Conservation (phyloP, 1,140 invertebrate species). For the Eulimnadia texana region DNA sequence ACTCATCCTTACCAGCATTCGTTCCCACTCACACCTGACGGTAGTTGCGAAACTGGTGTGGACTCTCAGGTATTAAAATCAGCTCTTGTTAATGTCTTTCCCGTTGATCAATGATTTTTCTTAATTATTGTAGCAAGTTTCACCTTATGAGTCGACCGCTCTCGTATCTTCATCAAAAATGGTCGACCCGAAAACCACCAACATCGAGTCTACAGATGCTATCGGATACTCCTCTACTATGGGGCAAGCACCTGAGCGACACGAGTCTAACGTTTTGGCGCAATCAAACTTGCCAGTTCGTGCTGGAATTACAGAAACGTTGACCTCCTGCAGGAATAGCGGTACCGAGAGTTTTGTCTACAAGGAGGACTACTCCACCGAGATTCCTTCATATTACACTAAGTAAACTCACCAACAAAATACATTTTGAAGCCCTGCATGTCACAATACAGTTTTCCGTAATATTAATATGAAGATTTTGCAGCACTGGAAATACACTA, state of each 20-base stretch:
- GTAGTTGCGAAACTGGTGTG: constrained; percentile 1
- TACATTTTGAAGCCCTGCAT: too few relatives aligned
- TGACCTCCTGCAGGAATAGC: background rate
- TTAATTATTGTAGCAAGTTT: too few relatives aligned
- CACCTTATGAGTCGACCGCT: background rate
- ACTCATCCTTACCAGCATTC: background rate
- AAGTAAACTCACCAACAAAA: too few relatives aligned
- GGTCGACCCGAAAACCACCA: background rate
- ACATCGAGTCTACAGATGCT: background rate
- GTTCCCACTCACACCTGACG: constrained; percentile 6
- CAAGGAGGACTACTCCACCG: background rate
- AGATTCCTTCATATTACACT: background rate
- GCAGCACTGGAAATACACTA: constrained; percentile 1
- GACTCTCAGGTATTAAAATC: background rate
- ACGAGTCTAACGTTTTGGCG: background rate
- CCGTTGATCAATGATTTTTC: background rate
- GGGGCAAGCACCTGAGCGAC: background rate
- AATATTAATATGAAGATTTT: background rate
- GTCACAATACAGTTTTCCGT: too few relatives aligned
- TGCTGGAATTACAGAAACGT: background rate
- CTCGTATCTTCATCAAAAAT: background rate
- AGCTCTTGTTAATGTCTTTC: too few relatives aligned
- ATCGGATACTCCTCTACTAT: background rate
- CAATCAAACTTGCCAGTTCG: background rate
- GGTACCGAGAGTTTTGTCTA: background rate